A percentile compares a stretch with the other conserved stretches of the same genome.
phyloP scores from a whole-genome alignment of 2,113 vertebrate species.

The Pteropus alecto region DNA sequence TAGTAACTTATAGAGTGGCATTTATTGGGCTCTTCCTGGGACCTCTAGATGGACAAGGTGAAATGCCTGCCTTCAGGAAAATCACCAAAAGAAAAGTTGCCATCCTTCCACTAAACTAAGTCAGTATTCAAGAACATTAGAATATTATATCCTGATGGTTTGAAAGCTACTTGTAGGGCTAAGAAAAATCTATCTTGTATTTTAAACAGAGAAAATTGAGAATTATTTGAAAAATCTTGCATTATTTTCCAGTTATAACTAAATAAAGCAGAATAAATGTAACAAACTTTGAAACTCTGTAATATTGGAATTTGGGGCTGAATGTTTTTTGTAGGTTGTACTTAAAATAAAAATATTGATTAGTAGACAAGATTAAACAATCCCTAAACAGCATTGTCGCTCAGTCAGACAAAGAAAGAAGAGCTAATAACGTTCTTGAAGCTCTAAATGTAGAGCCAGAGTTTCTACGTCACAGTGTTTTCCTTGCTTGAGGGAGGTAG shows the following conservation, averaged over 20 bases:
- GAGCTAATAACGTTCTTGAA: not conserved
- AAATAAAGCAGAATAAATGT: not conserved
- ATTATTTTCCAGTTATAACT: not conserved
- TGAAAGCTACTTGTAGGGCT: not conserved
- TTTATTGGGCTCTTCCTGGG: not conserved
- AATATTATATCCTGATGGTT: not conserved
- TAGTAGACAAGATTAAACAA: not conserved
- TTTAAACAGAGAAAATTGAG: slow-evolving; percentile 6
- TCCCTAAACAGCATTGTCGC: not conserved
- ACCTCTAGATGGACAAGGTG: not conserved
- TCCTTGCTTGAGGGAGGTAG: not conserved
- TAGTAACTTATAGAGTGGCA: not conserved
- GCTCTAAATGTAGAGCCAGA: not conserved
- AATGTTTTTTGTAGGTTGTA: not conserved
- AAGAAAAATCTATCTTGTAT: not conserved
- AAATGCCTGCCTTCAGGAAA: not conserved
- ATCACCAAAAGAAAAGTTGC: not conserved
- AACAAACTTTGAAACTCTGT: not conserved
- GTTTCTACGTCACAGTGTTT: not conserved
- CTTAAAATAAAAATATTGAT: slow-evolving; percentile 27
- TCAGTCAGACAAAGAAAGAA: not conserved
- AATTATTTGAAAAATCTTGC: not conserved
- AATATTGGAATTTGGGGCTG: not conserved
- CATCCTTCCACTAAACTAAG: not conserved
- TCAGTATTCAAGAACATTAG: not conserved